Base-by-base conservation (phyloP, 2,888 invertebrate species). In the Drosophila histrio region DNA sequence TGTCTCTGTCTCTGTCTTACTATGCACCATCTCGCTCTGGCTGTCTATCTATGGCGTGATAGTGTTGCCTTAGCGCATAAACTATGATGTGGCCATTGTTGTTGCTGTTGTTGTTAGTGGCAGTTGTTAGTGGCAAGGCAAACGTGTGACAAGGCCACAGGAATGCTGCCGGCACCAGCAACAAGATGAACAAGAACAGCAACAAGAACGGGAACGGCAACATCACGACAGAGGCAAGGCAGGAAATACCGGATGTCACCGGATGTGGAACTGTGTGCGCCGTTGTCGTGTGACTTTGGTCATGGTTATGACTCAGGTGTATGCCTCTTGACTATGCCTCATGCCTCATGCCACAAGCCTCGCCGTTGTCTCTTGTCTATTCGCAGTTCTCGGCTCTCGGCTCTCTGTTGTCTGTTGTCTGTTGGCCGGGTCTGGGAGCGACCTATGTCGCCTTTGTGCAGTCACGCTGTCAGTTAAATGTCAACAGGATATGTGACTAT, bases 241-340 rank as follows among this genome's bases (percentile, higher is more conserved):
- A 82, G 82, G 82, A 83, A 83, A 64, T 86, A 86, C 87, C 84
- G 87, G 87, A 86, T 82, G 82, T 82, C 87, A 73, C 77, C 84
- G 82, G 82, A 83, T 86, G 82, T 86, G 80, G 70, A 81, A 66
- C 82, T 82, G 62, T 73, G 50, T 75, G 74, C 38, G 58, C 57
- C 53, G 64, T 57, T 78, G 79, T 66, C 74, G 86, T 86, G 86
- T 86, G 86, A 83, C 82, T 86, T 78, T 80, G 84, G 81, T 86
- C 87, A 86, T 86, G 84, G 78, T 86, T 82, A 86, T 82, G 82
- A 82, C 80, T 74, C 77, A 73, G 78, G 75, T 80, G 72, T 63
- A 61, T 65, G 72, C 65, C 67, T 61, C 63, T 61, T 47, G 52
- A 64, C 79, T 49, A 43, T 53, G 60, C 56, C 46, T 41, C 36